Conservation (phyloP, 2,797 vertebrate species). For the Garrulus glandarius region DNA sequence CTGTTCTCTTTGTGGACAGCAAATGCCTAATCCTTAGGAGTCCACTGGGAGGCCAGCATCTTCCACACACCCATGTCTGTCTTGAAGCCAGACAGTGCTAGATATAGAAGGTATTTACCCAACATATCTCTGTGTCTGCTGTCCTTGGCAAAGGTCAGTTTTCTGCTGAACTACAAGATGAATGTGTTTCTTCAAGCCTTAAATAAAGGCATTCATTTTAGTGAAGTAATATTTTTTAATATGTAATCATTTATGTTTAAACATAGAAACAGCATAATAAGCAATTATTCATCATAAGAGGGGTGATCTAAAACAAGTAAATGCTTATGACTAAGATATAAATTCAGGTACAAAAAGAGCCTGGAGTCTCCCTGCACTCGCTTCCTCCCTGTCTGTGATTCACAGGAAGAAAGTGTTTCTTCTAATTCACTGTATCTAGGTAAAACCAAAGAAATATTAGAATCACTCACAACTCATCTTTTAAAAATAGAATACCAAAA, state of each 20-base stretch:
- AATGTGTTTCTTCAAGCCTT: background rate
- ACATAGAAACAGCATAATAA: background rate
- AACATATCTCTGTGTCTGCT: background rate
- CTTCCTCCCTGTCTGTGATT: background rate
- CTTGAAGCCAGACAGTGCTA: background rate
- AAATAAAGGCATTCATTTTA: background rate
- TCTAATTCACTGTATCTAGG: background rate
- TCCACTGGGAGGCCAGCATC: background rate
- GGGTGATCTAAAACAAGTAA: background rate
- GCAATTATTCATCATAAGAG: background rate
- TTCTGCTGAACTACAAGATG: background rate
- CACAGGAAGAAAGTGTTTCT: background rate
- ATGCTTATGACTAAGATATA: background rate
- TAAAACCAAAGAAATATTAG: background rate
- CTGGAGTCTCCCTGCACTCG: background rate
- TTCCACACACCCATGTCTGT: background rate
- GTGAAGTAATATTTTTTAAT: background rate
- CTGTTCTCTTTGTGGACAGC: background rate
- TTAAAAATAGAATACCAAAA: background rate
- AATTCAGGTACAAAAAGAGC: background rate
- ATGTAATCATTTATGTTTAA: background rate
- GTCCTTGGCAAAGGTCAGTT: background rate
- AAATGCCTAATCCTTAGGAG: background rate
- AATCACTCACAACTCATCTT: background rate
- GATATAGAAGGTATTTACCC: background rate